Conservation (phyloP, 1,140 invertebrate genomes). For the Drosophila burlai region DNA sequence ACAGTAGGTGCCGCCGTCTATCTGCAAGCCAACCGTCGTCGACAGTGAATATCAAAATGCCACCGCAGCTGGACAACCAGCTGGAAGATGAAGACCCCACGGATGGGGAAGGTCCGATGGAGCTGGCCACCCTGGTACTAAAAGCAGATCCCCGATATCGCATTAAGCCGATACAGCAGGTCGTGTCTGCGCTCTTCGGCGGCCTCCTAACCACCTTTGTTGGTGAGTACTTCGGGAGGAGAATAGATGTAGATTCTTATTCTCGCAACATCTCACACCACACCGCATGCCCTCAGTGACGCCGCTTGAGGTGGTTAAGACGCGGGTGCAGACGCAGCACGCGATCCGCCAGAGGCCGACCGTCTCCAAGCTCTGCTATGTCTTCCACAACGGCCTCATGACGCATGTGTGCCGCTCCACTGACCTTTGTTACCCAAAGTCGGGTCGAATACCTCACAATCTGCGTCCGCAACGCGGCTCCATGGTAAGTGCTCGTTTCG, state of each 20-base stretch:
- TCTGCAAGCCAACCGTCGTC: background rate
- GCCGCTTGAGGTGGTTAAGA: slow-evolving; percentile 99
- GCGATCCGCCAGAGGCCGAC: slow-evolving; percentile 92
- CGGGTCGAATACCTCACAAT: slow-evolving; percentile 85
- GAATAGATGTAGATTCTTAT: too few relatives aligned
- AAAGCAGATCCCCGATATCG: slow-evolving; percentile 90
- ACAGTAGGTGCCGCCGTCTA: slow-evolving; percentile 7
- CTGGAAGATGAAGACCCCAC: background rate
- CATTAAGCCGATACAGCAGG: slow-evolving; percentile 94
- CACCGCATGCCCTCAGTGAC: slow-evolving; percentile 90
- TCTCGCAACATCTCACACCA: slow-evolving; percentile 71
- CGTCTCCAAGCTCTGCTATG: slow-evolving; percentile 95
- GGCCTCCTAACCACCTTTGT: slow-evolving; percentile 95
- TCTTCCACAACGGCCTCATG: slow-evolving; percentile 99
- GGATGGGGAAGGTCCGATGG: slow-evolving; percentile 26
- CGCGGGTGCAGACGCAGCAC: slow-evolving; percentile 96
- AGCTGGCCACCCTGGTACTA: slow-evolving; percentile 28
- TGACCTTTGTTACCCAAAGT: slow-evolving; percentile 87
- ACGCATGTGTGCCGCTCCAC: slow-evolving; percentile 95
- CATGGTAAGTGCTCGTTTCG: slow-evolving; percentile 88
- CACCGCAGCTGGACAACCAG: slow-evolving; percentile 7
- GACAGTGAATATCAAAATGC: slow-evolving; percentile 33
- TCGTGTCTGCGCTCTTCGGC: slow-evolving; percentile 94
- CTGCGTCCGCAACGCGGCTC: slow-evolving; percentile 95
- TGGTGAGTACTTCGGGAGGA: slow-evolving; percentile 87